Percentiles rank a stretch among this genome's conserved stretches.
These are phyloP conservation scores for Liodrosophila aerea DNA, from an alignment of 2,888 invertebrate genomes.

Conservation along the genomic window DNA sequence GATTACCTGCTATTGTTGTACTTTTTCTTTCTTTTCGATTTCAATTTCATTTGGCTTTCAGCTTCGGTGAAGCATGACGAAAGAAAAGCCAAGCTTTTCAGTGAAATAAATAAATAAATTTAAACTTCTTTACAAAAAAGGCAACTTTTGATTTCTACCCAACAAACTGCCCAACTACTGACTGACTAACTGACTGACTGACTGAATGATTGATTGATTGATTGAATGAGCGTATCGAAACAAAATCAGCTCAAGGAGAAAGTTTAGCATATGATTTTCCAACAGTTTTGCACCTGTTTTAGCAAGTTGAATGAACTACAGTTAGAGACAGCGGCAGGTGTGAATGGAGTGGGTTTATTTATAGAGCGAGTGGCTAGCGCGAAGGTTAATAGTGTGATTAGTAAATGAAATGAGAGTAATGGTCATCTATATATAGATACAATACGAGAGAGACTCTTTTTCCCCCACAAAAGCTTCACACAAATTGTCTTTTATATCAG, in stretches of 20 bases:
- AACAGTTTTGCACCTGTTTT: conserved; percentile 39
- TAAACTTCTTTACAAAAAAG: conserved; percentile 19
- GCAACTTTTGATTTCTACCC: conserved; percentile 52
- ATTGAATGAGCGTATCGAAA: conserved; percentile 14
- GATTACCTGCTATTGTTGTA: conserved; percentile 1
- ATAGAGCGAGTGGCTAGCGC: conserved; percentile 1
- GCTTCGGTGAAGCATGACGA: conserved; percentile 41
- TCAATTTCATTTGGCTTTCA: conserved; percentile 38
- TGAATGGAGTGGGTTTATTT: conserved; percentile 18
- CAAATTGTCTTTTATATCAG: not conserved
- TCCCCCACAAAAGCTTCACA: no score
- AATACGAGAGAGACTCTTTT: not conserved
- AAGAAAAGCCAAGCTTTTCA: conserved; percentile 36
- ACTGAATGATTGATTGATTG: conserved; percentile 19
- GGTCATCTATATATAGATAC: not conserved
- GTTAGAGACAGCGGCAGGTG: not conserved
- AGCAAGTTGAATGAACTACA: conserved; percentile 4
- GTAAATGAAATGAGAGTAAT: conserved; percentile 8
- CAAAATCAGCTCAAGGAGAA: conserved; percentile 54
- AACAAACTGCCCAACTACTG: conserved; percentile 28
- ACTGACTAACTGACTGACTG: conserved; percentile 29
- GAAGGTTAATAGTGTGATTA: conserved; percentile 26
- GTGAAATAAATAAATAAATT: conserved; percentile 3
- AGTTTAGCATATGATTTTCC: conserved; percentile 55
- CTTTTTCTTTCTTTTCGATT: conserved; percentile 31